These are phyloP conservation scores for Drosophila subpulchrella DNA, from an alignment of 1,140 invertebrate species.

Conservation along the genomic window DNA sequence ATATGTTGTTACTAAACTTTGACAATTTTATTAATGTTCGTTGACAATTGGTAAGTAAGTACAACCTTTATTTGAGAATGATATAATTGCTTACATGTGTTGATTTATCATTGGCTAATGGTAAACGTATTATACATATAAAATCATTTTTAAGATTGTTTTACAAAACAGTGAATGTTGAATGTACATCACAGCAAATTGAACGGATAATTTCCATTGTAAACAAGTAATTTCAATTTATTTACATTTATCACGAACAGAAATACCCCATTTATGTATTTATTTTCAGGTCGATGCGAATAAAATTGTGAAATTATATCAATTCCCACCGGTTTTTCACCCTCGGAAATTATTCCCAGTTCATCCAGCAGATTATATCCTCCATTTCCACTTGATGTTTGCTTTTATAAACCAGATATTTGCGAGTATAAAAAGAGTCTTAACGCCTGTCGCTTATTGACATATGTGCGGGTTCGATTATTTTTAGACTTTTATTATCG, in stretches of 20 bases:
- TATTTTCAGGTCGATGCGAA: background rate
- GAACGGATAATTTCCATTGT: background rate
- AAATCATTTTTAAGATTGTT: no score
- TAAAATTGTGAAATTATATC: background rate
- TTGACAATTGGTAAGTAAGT: no score
- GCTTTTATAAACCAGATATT: slow-evolving; percentile 25
- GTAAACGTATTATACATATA: no score
- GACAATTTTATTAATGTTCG: background rate
- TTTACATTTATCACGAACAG: background rate
- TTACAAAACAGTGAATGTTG: no score
- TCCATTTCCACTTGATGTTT: background rate
- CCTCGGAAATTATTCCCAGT: background rate
- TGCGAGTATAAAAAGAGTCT: slow-evolving; percentile 14
- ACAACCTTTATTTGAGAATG: no score
- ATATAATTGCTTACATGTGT: no score
- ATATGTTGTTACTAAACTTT: background rate
- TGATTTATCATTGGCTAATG: no score
- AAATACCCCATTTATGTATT: background rate
- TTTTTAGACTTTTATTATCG: slow-evolving; percentile 40
- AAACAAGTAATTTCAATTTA: background rate
- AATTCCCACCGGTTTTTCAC: background rate
- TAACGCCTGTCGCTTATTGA: slow-evolving; percentile 32
- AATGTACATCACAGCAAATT: background rate
- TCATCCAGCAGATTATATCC: no score
- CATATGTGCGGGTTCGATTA: slow-evolving; percentile 22